A percentile compares a stretch with the other conserved stretches of the same genome.
phyloP scores from a whole-genome alignment of 2,888 invertebrate genomes.

The Eurytoma adleriae region DNA sequence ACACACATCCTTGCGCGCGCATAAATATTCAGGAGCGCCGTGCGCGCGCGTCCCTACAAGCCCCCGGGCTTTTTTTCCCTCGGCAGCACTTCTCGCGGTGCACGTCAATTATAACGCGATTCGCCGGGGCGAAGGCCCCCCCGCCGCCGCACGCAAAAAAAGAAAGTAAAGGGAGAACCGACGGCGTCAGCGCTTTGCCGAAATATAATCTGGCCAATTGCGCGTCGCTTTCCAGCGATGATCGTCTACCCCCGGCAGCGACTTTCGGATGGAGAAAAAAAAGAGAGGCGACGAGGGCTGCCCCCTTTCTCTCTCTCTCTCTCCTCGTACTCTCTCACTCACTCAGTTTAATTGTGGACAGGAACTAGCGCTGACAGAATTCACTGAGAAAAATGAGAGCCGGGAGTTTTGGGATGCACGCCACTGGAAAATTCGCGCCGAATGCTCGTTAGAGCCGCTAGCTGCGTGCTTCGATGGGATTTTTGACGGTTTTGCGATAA shows the following conservation, averaged over 20 bases:
- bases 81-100: slow-evolving; percentile 7
- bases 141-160: neutral
- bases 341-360: slow-evolving; percentile 29
- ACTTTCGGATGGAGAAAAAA: neutral
- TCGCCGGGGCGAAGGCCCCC: slow-evolving; percentile 8
- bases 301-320: neutral
- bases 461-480: neutral
- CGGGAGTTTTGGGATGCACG: neutral
- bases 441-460: too few species aligned
- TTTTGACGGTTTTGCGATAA: slow-evolving; percentile 11
- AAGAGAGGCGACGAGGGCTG: too few species aligned
- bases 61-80: slow-evolving; percentile 33
- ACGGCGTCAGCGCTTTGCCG: slow-evolving; percentile 42
- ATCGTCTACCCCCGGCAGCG: slow-evolving; percentile 2
- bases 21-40: slow-evolving; percentile 48
- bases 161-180: slow-evolving; percentile 17
- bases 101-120: slow-evolving; percentile 57
- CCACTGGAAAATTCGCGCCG: neutral
- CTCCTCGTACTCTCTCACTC: too few species aligned
- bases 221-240: neutral
- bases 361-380: slow-evolving; percentile 12
- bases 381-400: slow-evolving; percentile 18
- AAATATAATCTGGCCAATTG: slow-evolving; percentile 53
- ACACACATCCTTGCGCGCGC: neutral
- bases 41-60: neutral